These are phyloP conservation scores for Trissoscelio sp. DNA, from an alignment of 2,888 invertebrate genomes.

Conservation along the genomic window DNA sequence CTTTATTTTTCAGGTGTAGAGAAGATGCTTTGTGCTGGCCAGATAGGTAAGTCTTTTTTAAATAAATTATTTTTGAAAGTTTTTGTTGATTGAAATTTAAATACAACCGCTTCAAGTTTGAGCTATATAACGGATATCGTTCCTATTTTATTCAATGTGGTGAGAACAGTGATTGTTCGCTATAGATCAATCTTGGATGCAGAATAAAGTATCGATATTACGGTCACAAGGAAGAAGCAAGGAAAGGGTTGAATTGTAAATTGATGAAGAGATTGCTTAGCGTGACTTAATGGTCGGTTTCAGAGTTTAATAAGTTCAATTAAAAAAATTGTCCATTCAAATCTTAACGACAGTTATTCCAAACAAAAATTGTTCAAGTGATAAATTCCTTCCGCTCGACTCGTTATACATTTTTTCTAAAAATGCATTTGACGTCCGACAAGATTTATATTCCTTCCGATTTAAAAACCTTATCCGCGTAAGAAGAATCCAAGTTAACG, in stretches of 20 bases:
- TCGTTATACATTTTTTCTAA: conserved; percentile 19
- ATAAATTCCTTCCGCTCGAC: conserved; percentile 13
- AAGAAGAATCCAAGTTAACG: conserved; percentile 55
- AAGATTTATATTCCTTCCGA: conserved; percentile 40
- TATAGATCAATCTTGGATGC: conserved; percentile 60
- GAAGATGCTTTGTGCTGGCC: conserved; percentile 95
- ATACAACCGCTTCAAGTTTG: neutral
- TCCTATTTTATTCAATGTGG: conserved; percentile 47
- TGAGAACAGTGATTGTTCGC: conserved; percentile 64
- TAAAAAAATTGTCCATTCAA: no score
- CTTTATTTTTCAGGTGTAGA: conserved; percentile 89
- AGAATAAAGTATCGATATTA: conserved; percentile 54
- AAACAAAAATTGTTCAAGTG: no score
- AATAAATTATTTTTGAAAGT: neutral
- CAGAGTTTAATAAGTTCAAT: neutral
- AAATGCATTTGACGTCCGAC: conserved; percentile 25
- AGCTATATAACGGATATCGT: neutral
- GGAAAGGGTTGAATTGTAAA: conserved; percentile 70
- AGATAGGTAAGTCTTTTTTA: conserved; percentile 88
- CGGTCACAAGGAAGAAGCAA: conserved; percentile 57
- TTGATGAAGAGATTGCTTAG: conserved; percentile 51
- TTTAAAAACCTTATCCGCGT: conserved; percentile 28
- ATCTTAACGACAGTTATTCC: no score
- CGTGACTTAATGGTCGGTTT: conserved; percentile 46
- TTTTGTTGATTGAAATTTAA: neutral